A percentile compares a stretch with the other conserved stretches of the same genome.
These are phyloP conservation scores for Myioborus melanocephalus DNA, from an alignment of 2,797 vertebrate species.

Conservation along the genomic window DNA sequence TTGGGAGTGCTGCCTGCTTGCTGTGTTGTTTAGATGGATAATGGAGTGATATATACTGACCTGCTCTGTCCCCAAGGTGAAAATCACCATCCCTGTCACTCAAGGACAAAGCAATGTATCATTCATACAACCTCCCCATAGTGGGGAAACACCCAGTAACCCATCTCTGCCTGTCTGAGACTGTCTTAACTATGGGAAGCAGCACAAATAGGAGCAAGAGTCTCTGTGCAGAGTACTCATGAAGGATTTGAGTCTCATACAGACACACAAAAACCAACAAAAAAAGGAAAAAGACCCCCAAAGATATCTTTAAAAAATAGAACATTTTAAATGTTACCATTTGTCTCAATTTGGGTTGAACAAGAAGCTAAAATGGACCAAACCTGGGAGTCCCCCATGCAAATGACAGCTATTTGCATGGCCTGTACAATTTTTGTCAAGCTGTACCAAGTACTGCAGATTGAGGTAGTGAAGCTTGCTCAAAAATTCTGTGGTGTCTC, in stretches of 20 bases:
- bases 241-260: not conserved
- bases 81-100: not conserved
- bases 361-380: not conserved
- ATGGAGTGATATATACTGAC: not conserved
- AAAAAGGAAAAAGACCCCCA: accelerated
- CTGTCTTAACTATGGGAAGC: not conserved
- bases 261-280: not conserved
- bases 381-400: not conserved
- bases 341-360: not conserved
- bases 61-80: not conserved
- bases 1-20: not conserved
- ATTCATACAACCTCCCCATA: not conserved
- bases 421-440: not conserved
- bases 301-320: not conserved
- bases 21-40: not conserved
- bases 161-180: not conserved
- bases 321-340: not conserved
- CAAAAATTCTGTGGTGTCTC: not conserved
- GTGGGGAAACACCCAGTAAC: not conserved
- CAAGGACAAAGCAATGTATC: not conserved
- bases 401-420: not conserved
- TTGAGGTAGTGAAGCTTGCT: not conserved
- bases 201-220: not conserved
- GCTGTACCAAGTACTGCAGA: not conserved
- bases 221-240: not conserved